Conservation (phyloP, 1,140 invertebrate genomes). For the Globodera rostochiensis region DNA sequence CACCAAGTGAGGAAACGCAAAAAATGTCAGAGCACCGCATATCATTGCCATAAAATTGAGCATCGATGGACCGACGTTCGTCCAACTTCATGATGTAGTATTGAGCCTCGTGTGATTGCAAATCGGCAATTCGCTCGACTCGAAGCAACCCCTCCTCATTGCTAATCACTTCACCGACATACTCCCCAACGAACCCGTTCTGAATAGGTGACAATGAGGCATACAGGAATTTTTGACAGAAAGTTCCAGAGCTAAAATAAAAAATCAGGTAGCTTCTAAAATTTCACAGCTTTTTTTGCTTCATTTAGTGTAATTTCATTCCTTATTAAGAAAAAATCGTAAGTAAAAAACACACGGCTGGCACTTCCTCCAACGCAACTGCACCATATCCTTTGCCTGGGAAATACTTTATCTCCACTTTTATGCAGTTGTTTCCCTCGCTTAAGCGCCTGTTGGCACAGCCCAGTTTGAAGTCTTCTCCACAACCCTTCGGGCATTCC, state of each 20-base stretch:
- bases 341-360: constrained; percentile 7
- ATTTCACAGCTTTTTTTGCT: background rate
- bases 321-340: too few relatives aligned
- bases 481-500: constrained; percentile 39
- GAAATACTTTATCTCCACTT: constrained; percentile 24
- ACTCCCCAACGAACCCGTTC: constrained; percentile 38
- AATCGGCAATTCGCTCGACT: constrained; percentile 26
- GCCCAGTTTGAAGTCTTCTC: constrained; percentile 6
- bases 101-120: constrained; percentile 37
- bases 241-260: too few relatives aligned
- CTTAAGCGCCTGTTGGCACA: constrained; percentile 34
- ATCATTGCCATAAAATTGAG: constrained; percentile 39
- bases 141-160: constrained; percentile 22
- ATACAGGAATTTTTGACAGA: too few relatives aligned
- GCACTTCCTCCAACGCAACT: constrained; percentile 20
- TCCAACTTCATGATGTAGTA: constrained; percentile 43
- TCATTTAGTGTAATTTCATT: too few relatives aligned
- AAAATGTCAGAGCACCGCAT: constrained; percentile 7
- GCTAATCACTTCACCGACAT: constrained; percentile 36
- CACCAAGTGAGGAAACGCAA: background rate
- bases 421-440: constrained; percentile 28
- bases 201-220: constrained; percentile 14
- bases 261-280: background rate
- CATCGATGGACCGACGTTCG: constrained; percentile 28
- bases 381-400: constrained; percentile 29